Evolutionary conservation across 2,888 invertebrate genomes (phyloP).

Genomic region (Galerucella calmariensis): DNA sequence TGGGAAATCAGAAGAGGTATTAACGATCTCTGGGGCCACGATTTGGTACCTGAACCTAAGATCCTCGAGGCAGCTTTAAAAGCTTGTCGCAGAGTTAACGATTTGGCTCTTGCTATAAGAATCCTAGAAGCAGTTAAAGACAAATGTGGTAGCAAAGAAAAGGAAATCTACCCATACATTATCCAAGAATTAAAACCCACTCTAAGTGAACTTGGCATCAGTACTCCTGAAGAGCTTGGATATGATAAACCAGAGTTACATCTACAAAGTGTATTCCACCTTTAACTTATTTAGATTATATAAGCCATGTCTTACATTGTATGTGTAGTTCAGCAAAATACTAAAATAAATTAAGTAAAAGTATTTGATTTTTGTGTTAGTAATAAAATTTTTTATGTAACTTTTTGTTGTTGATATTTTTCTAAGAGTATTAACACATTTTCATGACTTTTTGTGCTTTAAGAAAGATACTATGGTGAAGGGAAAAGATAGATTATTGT

Average conservation of each 20-base stretch:
- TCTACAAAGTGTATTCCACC: conserved; percentile 78
- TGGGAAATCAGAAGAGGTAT: conserved; percentile 95
- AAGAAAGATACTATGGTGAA: too few relatives aligned
- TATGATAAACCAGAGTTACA: conserved; percentile 97
- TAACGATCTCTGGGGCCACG: conserved; percentile 89
- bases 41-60: conserved; percentile 91
- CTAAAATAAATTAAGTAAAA: not conserved
- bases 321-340: not conserved
- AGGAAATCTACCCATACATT: conserved; percentile 87
- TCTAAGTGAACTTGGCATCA: conserved; percentile 91
- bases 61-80: conserved; percentile 87
- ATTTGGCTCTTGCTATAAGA: conserved; percentile 91
- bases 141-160: conserved; percentile 82
- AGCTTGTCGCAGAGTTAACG: conserved; percentile 94
- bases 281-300: conserved; percentile 61
- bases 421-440: too few relatives aligned
- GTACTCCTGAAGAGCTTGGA: conserved; percentile 94
- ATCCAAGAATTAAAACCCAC: conserved; percentile 92
- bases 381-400: not conserved
- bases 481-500: too few relatives aligned
- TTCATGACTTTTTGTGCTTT: too few relatives aligned
- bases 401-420: not conserved
- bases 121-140: conserved; percentile 92
- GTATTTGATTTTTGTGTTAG: not conserved
- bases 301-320: not conserved